Evolutionary conservation across 2,797 vertebrate species (phyloP).

Genomic region (Hipposideros larvatus): DNA sequence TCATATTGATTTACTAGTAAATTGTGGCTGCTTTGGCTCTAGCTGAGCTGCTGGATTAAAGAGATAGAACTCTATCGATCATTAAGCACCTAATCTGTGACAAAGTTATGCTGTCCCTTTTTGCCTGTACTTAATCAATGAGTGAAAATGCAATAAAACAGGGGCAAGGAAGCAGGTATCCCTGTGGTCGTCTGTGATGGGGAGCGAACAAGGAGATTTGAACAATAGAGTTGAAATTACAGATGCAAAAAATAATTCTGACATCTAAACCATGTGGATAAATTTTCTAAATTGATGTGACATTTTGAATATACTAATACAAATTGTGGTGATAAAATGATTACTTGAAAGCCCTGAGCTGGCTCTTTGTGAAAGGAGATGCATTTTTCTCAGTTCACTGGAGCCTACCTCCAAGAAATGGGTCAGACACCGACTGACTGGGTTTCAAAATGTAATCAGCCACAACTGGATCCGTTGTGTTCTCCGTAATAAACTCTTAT

Average conservation of each 20-base stretch:
- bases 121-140: conserved; percentile 72
- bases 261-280: conserved; percentile 12
- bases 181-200: conserved; percentile 4
- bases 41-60: conserved; percentile 79
- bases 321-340: neutral
- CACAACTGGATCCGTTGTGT: neutral
- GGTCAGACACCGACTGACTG: neutral
- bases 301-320: neutral
- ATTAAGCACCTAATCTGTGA: conserved; percentile 82
- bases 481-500: neutral
- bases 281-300: neutral
- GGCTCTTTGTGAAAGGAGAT: neutral
- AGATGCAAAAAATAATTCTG: neutral
- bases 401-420: neutral
- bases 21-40: conserved; percentile 77
- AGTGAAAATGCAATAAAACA: conserved; percentile 68
- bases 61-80: conserved; percentile 82
- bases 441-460: neutral
- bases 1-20: conserved; percentile 85
- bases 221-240: neutral
- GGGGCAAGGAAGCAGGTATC: conserved; percentile 25
- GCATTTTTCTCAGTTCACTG: neutral
- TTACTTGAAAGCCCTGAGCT: neutral
- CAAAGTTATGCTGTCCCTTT: conserved; percentile 78
- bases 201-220: neutral